Conservation (phyloP, 2,888 invertebrate genomes). For the Sceliomorpha sp. region DNA sequence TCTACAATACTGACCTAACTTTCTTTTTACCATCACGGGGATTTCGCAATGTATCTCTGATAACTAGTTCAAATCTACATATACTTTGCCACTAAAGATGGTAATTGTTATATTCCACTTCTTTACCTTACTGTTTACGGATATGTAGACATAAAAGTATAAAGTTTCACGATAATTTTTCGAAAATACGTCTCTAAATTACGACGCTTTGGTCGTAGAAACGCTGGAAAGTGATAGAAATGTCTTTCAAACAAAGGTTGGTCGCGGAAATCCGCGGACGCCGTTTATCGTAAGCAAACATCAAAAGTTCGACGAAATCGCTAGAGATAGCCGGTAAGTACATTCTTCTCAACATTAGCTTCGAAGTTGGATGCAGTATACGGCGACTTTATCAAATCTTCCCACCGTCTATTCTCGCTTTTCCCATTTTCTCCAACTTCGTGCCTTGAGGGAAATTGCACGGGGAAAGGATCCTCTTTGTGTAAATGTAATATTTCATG, state of each 20-base stretch:
- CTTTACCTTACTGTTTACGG: too few relatives aligned
- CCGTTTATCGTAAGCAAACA: constrained; percentile 22
- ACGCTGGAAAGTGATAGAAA: constrained; percentile 12
- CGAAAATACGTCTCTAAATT: too few relatives aligned
- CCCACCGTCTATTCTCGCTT: constrained; percentile 7
- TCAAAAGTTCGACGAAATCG: constrained; percentile 23
- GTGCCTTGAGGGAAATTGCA: constrained; percentile 18
- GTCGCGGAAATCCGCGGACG: constrained; percentile 8
- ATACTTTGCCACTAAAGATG: too few relatives aligned
- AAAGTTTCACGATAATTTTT: too few relatives aligned
- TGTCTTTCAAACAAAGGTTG: constrained; percentile 23
- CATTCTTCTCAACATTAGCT: constrained; percentile 29
- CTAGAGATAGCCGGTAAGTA: constrained; percentile 20
- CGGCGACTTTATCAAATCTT: constrained; percentile 12
- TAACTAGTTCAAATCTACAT: too few relatives aligned
- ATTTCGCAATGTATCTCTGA: too few relatives aligned
- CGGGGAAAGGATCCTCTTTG: constrained; percentile 4
- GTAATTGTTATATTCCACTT: too few relatives aligned
- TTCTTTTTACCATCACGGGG: too few relatives aligned
- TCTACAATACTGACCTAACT: too few relatives aligned
- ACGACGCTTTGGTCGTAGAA: too few relatives aligned
- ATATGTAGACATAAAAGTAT: too few relatives aligned
- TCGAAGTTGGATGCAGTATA: constrained; percentile 17
- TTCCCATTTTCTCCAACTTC: constrained; percentile 17
- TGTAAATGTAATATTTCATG: constrained; percentile 13